Evolutionary conservation across 2,888 invertebrate species (phyloP), one percentile per base, ranked within the genome.

Genomic region (Harpalus rufipes): DNA sequence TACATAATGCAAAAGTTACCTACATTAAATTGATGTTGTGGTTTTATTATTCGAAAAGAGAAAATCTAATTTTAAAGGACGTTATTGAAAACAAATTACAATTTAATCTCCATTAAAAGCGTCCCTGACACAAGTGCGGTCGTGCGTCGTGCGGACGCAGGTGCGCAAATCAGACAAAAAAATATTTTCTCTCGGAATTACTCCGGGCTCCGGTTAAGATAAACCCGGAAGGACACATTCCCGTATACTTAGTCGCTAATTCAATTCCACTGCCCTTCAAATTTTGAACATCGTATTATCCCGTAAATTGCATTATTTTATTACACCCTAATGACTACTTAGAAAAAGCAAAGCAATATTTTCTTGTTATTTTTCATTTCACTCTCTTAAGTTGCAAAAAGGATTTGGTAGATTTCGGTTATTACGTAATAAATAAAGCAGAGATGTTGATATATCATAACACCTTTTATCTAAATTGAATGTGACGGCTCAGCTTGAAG

Each of bases 81-180:
- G n/a, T 6, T 39, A n/a, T 25, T 25, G 21, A 32, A 68, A 68
- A 68, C 63, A 63, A 68, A 68, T 32, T 68, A 39, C 68, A 39
- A 39, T 68, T n/a, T 32, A 68, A 68, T 39, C 32, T 68, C 68
- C 68, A 68, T 68, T 68, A 68, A 63, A 25, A 25, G n/a, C 25
- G 41, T 12, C 39, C 14, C 25, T 8, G 7, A n/a, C 14, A 68
- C 68, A 68, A 63, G 12, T 14, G 68, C 68, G 39, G 68, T 25
- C 14, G 14, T 16, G 6, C 32, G 41, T 32, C 14, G 14, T 16
- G 6, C 32, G 41, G 39, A 14, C 12, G 8, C 68, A 68, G 68
- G 39, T 68, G 68, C 14, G 68, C 68, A 68, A 68, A 68, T 68
- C 68, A 41, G 14, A 68, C 32, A 68, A 39, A 68, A 25, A 68